These are phyloP conservation scores for Drosophila pectinifera DNA, from an alignment of 1,140 invertebrate genomes.

Conservation along the genomic window DNA sequence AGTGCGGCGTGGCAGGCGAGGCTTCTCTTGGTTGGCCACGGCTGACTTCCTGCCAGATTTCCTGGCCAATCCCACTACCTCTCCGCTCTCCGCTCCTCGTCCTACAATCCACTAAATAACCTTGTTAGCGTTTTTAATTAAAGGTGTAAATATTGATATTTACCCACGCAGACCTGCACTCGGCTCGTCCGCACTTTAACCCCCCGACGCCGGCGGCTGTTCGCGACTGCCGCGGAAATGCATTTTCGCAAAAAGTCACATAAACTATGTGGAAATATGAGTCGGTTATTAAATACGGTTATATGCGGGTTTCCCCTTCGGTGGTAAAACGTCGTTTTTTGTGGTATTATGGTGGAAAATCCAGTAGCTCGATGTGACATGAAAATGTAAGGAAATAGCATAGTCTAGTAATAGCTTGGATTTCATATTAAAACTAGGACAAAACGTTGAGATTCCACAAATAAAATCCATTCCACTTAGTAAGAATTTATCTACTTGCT, in stretches of 20 bases:
- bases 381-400: background rate
- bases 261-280: conserved; percentile 78
- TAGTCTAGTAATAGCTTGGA: background rate
- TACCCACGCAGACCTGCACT: conserved; percentile 59
- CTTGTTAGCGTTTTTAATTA: conserved; percentile 84
- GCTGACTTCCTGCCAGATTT: conserved; percentile 71
- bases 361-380: conserved; percentile 3
- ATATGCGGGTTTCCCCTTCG: conserved; percentile 26
- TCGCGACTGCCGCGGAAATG: conserved; percentile 65
- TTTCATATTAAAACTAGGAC: too few relatives aligned
- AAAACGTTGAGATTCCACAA: too few relatives aligned
- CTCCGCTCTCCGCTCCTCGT: background rate
- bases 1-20: conserved; percentile 15
- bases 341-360: conserved; percentile 5
- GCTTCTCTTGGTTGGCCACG: conserved; percentile 45
- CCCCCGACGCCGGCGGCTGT: conserved; percentile 22
- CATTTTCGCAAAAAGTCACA: conserved; percentile 75
- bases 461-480: too few relatives aligned
- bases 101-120: conserved; percentile 73
- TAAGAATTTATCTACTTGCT: too few relatives aligned
- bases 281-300: conserved; percentile 55
- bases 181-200: conserved; percentile 4
- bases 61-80: conserved; percentile 14
- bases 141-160: conserved; percentile 84
- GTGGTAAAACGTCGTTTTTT: conserved; percentile 28